phyloP scores from a whole-genome alignment of 2,113 vertebrate species.

The Paracanthobrama guichenoti region DNA sequence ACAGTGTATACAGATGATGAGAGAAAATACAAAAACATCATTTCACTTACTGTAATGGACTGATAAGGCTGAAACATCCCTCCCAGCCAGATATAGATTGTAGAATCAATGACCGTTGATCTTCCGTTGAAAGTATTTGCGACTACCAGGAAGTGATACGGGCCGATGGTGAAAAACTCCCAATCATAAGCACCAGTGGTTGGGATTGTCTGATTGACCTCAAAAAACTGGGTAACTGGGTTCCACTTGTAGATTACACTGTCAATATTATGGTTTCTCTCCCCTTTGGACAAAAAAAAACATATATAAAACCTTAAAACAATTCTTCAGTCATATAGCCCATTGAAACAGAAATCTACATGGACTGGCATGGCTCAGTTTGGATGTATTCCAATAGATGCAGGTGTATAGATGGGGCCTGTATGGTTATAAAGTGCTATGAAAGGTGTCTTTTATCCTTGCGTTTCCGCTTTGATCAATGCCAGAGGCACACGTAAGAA shows the following conservation, averaged over 20 bases:
- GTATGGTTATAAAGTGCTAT: constrained; percentile 3
- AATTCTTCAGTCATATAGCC: neutral
- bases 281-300: constrained; percentile 66
- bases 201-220: constrained; percentile 88
- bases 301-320: neutral
- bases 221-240: constrained; percentile 78
- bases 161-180: constrained; percentile 90
- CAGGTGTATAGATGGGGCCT: constrained; percentile 18
- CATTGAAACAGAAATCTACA: neutral
- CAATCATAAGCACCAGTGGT: constrained; percentile 89
- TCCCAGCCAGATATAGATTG: constrained; percentile 85
- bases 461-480: constrained; percentile 30
- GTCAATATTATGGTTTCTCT: constrained; percentile 89
- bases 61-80: constrained; percentile 88
- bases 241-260: constrained; percentile 97
- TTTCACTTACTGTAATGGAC: constrained; percentile 82
- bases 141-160: constrained; percentile 63
- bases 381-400: constrained; percentile 27
- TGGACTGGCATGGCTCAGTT: neutral
- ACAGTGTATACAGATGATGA: neutral
- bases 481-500: neutral
- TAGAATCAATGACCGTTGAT: constrained; percentile 83
- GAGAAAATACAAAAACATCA: neutral
- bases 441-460: constrained; percentile 21
- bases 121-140: constrained; percentile 87